Evolutionary conservation across 2,888 invertebrate genomes (phyloP).

Genomic region (Achlya flavicornis): DNA sequence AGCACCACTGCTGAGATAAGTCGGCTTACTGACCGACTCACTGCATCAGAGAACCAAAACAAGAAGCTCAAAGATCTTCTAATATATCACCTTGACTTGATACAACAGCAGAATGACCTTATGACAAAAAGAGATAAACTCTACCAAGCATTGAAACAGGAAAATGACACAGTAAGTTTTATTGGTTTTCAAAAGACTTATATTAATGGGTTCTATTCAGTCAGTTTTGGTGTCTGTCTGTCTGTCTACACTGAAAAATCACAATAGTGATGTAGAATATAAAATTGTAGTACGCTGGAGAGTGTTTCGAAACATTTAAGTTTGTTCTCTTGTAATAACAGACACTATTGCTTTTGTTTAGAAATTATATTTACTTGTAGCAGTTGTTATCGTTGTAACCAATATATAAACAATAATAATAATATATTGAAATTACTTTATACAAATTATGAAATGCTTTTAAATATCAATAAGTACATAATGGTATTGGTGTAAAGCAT

Average conservation of each 20-base stretch:
- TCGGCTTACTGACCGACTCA: slow-evolving; percentile 62
- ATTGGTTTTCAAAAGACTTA: slow-evolving; percentile 13
- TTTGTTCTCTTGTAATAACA: not conserved
- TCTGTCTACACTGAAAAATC: no score
- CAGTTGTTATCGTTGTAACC: not conserved
- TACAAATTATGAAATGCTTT: no score
- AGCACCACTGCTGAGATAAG: slow-evolving; percentile 45
- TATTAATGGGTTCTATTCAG: not conserved
- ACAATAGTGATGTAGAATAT: not conserved
- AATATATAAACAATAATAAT: not conserved
- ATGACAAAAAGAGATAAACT: slow-evolving; percentile 91
- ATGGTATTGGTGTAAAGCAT: no score
- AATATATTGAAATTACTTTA: no score
- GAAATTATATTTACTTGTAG: not conserved
- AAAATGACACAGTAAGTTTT: slow-evolving; percentile 89
- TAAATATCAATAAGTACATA: no score
- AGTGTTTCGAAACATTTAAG: not conserved
- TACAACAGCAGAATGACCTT: slow-evolving; percentile 95
- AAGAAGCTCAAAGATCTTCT: slow-evolving; percentile 90
- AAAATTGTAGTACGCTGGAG: not conserved
- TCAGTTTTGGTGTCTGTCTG: slow-evolving; percentile 9
- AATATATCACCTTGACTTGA: slow-evolving; percentile 92
- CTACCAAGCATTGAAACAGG: slow-evolving; percentile 87
- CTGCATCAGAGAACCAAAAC: slow-evolving; percentile 81
- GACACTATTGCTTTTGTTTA: not conserved